Percentiles rank a stretch among this genome's conserved stretches.
Conservation (phyloP, 1,140 invertebrate species). For the Drosophila triauraria region DNA sequence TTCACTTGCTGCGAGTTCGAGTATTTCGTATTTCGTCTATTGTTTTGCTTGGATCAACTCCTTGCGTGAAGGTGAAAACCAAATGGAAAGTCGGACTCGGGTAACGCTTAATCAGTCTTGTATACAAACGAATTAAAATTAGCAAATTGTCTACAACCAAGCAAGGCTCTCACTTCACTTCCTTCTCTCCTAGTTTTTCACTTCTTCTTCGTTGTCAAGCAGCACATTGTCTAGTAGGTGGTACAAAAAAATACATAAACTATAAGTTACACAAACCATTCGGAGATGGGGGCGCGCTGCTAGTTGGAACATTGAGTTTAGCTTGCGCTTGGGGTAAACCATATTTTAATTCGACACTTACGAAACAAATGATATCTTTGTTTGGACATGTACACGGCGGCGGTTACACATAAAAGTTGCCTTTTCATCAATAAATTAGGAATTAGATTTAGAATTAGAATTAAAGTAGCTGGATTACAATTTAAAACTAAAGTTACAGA, state of each 20-base stretch:
- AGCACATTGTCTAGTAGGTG: constrained; percentile 49
- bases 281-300: constrained; percentile 25
- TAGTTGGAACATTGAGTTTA: constrained; percentile 60
- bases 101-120: constrained; percentile 80
- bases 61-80: constrained; percentile 18
- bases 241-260: constrained; percentile 13
- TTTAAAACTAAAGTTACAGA: constrained; percentile 65
- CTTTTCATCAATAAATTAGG: constrained; percentile 71
- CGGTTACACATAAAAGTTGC: constrained; percentile 21
- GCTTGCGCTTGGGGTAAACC: constrained; percentile 63
- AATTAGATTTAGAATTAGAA: constrained; percentile 50
- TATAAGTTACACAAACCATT: constrained; percentile 42
- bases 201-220: constrained; percentile 44
- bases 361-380: constrained; percentile 65
- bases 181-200: not conserved
- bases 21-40: constrained; percentile 53
- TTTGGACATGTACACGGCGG: constrained; percentile 46
- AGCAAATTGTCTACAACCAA: constrained; percentile 58
- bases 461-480: constrained; percentile 47
- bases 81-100: constrained; percentile 20
- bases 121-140: constrained; percentile 68
- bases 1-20: constrained; percentile 56
- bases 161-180: constrained; percentile 21
- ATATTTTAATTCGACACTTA: constrained; percentile 78
- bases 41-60: constrained; percentile 34